Percentiles rank a stretch among this genome's conserved stretches.
Evolutionary conservation across 2,113 vertebrate genomes (phyloP).

Genomic region (Menidia beryllina): DNA sequence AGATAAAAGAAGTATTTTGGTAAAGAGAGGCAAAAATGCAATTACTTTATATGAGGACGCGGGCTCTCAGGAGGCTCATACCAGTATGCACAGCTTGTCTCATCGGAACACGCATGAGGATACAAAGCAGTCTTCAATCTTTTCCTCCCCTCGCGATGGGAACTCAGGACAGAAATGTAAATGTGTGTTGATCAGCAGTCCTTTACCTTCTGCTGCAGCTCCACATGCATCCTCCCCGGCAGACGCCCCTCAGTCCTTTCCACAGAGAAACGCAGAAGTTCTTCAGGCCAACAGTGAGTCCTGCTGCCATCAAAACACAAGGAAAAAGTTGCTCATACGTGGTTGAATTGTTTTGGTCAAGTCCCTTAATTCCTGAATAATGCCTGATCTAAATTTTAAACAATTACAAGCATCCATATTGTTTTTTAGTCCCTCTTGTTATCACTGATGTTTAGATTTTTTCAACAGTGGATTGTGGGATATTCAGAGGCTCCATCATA

Average conservation of each 20-base stretch:
- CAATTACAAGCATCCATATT: too few species aligned
- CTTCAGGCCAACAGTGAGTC: conserved; percentile 87
- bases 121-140: conserved; percentile 83
- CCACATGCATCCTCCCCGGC: conserved; percentile 85
- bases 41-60: too few species aligned
- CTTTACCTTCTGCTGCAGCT: conserved; percentile 75
- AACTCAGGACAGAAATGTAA: conserved; percentile 58
- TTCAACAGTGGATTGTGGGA: too few species aligned
- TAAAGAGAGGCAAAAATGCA: too few species aligned
- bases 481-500: too few species aligned
- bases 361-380: too few species aligned
- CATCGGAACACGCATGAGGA: conserved; percentile 82
- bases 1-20: too few species aligned
- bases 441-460: too few species aligned
- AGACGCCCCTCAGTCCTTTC: conserved; percentile 83
- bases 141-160: conserved; percentile 74
- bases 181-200: neutral
- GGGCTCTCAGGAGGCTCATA: neutral
- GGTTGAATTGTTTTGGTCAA: neutral
- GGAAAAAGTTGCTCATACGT: neutral
- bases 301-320: neutral
- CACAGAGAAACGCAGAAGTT: conserved; percentile 83
- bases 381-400: too few species aligned
- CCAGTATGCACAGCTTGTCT: conserved; percentile 14
- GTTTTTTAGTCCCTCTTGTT: too few species aligned